Evolutionary conservation across 2,797 vertebrate species (phyloP), one percentile per base, ranked within the genome.

Genomic region (Microchirus variegatus): DNA sequence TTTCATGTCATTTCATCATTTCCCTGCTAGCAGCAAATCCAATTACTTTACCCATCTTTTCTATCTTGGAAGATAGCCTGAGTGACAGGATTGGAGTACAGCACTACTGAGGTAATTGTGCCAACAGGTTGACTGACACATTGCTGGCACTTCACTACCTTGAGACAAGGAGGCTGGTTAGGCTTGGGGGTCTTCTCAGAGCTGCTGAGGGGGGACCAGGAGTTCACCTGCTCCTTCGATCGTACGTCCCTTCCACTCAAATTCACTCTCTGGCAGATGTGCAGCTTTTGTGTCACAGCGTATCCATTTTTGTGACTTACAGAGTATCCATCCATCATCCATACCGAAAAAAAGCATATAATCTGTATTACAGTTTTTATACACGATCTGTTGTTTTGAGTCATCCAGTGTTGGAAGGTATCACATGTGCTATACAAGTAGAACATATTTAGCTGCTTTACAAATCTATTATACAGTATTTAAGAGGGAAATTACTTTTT

Each of bases 1-100:
- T 88, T 86, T 84, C 85, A 75, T 90, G 81, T 86, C 79, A 86
- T 90, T 88, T 89, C 88, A 88, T 91, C 89, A 88, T 90, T 90
- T 89, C 78, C 78, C 81, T 87, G 77, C 82, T 64, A 74, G 83
- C 82, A 85, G 87, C 75, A 80, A 90, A 89, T 89, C 84, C 83
- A 91, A 91, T 90, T 89, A 89, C 87, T 82, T 83, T 87, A 65
- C 53, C 69, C 64, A 78, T 83, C 75, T 78, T 72, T 76, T 88
- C 85, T 75, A 81, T 88, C 82, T 82, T 64, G 74, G 82, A 83
- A 86, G 86, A 88, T 87, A 68, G 78, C 67, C 76, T 85, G 88
- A 91, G 80, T 86, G 89, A 90, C 85, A 83, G 83, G 63, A 86
- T 81, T 80, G 78, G 73, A 82, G 77, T 73, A 64, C 63, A 60